These are phyloP conservation scores for Empis stercorea DNA, from an alignment of 2,888 invertebrate genomes.

Conservation along the genomic window DNA sequence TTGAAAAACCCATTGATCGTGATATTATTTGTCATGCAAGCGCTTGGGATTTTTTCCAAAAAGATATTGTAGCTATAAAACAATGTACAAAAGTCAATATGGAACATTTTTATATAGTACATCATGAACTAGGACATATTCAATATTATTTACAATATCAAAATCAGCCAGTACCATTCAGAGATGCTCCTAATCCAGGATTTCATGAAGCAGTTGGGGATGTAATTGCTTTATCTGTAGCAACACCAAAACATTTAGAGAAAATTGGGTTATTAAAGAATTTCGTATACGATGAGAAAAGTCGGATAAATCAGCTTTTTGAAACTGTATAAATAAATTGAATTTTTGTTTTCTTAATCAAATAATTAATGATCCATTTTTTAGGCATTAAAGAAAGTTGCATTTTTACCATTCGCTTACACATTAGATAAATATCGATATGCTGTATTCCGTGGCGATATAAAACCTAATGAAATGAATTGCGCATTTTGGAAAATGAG, in stretches of 20 bases:
- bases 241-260: conserved; percentile 55
- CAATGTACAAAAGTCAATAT: conserved; percentile 47
- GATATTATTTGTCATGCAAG: conserved; percentile 76
- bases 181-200: conserved; percentile 43
- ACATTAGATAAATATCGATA: conserved; percentile 57
- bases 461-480: conserved; percentile 45
- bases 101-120: conserved; percentile 44
- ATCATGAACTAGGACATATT: conserved; percentile 58
- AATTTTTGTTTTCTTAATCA: not conserved
- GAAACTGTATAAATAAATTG: conserved; percentile 17
- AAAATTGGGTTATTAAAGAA: conserved; percentile 49
- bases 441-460: conserved; percentile 49
- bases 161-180: conserved; percentile 42
- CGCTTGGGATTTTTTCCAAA: conserved; percentile 77
- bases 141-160: conserved; percentile 56
- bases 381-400: conserved; percentile 46
- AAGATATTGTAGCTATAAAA: conserved; percentile 63
- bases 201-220: conserved; percentile 67
- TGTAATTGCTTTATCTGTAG: conserved; percentile 53
- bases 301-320: conserved; percentile 54
- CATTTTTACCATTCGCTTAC: conserved; percentile 56
- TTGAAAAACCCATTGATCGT: conserved; percentile 59
- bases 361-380: not conserved
- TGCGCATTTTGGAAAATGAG: conserved; percentile 54
- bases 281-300: conserved; percentile 46